Evolutionary conservation across 2,888 invertebrate species (phyloP).

Genomic region (Pristionchus exspectatus): DNA sequence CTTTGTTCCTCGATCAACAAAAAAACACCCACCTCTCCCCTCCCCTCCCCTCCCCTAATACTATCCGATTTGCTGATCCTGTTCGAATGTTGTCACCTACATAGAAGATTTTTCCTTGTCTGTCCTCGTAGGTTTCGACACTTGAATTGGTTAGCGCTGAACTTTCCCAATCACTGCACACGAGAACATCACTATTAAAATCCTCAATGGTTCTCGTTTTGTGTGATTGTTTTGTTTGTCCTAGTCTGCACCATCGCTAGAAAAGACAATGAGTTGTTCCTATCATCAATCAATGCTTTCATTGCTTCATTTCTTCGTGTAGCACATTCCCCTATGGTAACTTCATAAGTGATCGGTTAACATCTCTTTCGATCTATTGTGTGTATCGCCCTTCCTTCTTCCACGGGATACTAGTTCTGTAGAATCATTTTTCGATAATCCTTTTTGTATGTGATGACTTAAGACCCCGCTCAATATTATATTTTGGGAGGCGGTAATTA

Average conservation of each 20-base stretch:
- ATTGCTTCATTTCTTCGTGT: not conserved
- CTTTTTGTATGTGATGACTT: slow-evolving; percentile 9
- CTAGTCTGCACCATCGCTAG: slow-evolving; percentile 32
- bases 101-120: not conserved
- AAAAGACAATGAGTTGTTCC: not conserved
- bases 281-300: not conserved
- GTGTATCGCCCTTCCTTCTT: not conserved
- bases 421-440: not conserved
- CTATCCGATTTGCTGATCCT: not conserved
- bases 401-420: slow-evolving; percentile 7
- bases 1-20: not conserved
- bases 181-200: slow-evolving; percentile 35
- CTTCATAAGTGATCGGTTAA: not conserved
- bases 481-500: not conserved
- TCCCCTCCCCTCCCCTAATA: not conserved
- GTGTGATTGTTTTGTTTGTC: not conserved
- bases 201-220: slow-evolving; percentile 27
- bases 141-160: not conserved
- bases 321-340: slow-evolving; percentile 8
- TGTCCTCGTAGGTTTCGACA: not conserved
- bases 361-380: not conserved
- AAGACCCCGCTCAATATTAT: not conserved
- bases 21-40: not conserved
- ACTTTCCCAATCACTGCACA: not conserved
- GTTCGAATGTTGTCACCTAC: not conserved